Base-by-base conservation (phyloP, 1,140 invertebrate species). In the Drosophila littoralis region DNA sequence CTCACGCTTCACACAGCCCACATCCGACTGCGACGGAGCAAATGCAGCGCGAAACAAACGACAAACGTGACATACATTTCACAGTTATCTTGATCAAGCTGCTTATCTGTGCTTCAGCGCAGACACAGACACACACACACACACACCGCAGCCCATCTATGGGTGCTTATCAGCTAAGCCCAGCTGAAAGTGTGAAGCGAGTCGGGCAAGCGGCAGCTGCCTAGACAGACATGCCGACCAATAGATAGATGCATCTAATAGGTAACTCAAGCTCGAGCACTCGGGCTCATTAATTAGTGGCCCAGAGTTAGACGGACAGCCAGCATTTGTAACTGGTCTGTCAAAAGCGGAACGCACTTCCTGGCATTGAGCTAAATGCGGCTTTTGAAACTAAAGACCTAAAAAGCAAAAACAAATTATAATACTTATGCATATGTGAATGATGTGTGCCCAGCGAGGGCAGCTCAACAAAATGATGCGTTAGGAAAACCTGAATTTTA, bases 11-110 rank as follows among this genome's bases (percentile, higher is more conserved):
- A 42, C 48, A 48, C 60, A 42, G 48, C 57, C 35, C 35, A 9
- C 35, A 36, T 12, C 40, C 12, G 51, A 22, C 38, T 15, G n/a
- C 12, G 51, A 22, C 38, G n/a, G n/a, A 6, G 40, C 71, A 69
- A 71, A 80, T 54, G 68, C 60, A 54, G 64, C 48, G 38, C 43
- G 54, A 60, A 75, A 65, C 74, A 79, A 76, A 70, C 75, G 58
- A 60, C 76, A 86, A 74, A 86, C 83, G 84, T 88, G 83, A 88
- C 83, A 88, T 72, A 88, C 84, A 84, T 88, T 89, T 55, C 63
- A 61, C 54, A 59, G 50, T 89, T 89, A 88, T 88, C 83, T 63
- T 36, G 72, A 71, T 86, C 35, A 68, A 65, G 61, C 80, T 55
- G 75, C 58, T 82, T 88, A 80, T 88, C 77, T 74, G 22, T 40